Evolutionary conservation across 2,113 vertebrate species (phyloP).

Genomic region (Embiotoca jacksoni): DNA sequence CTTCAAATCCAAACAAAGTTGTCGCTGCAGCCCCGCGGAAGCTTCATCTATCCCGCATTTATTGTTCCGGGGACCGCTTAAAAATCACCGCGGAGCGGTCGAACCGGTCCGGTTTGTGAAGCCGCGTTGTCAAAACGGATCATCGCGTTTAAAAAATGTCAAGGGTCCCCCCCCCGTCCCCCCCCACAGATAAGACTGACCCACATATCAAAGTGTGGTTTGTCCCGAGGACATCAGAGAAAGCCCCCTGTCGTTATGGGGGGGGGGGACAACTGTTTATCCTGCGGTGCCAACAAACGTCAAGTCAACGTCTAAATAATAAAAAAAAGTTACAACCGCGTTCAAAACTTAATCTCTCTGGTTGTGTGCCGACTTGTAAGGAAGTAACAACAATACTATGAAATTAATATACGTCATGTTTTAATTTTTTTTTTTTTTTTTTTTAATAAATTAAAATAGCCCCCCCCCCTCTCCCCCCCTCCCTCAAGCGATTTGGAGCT

Average conservation of each 20-base stretch:
- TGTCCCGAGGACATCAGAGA: neutral
- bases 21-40: slow-evolving; percentile 4
- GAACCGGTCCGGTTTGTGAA: slow-evolving; percentile 3
- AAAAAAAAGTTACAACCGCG: slow-evolving; percentile 18
- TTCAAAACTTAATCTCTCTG: slow-evolving; percentile 9
- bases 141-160: slow-evolving; percentile 5
- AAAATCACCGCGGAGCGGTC: neutral
- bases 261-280: neutral
- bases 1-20: slow-evolving; percentile 31
- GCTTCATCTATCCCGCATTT: neutral
- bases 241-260: neutral
- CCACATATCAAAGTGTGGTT: neutral
- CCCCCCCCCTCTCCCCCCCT: too few relatives aligned
- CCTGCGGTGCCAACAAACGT: neutral
- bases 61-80: neutral
- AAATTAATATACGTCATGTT: neutral
- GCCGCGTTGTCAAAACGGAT: neutral
- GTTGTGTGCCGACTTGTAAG: neutral
- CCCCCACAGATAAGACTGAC: neutral
- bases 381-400: neutral
- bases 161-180: neutral
- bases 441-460: neutral
- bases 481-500: neutral
- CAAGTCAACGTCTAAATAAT: too few relatives aligned
- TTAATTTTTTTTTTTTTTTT: too few relatives aligned